phyloP scores from a whole-genome alignment of 2,888 invertebrate species.

The Synanthedon tipuliformis region DNA sequence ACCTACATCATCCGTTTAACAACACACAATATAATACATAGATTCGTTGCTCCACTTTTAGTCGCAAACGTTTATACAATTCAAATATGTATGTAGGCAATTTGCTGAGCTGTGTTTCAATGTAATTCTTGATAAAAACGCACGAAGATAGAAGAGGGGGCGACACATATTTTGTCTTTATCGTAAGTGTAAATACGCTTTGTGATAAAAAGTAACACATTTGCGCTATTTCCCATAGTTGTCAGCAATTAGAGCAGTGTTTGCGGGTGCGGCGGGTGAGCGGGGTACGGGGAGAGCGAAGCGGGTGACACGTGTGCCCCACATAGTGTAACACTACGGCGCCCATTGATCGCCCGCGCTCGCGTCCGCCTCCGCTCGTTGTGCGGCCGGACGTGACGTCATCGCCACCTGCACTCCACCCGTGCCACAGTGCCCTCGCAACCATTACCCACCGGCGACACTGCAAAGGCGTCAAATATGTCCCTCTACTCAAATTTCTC shows the following conservation, averaged over 20 bases:
- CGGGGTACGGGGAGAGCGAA: constrained; percentile 16
- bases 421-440: constrained; percentile 27
- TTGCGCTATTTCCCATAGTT: constrained; percentile 63
- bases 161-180: constrained; percentile 34
- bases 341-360: constrained; percentile 42
- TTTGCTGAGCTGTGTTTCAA: constrained; percentile 2
- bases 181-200: constrained; percentile 43
- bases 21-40: too few species aligned
- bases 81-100: constrained; percentile 5
- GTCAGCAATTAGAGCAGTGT: constrained; percentile 58
- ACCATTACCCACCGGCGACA: constrained; percentile 10
- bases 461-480: not conserved
- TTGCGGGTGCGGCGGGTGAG: constrained; percentile 25
- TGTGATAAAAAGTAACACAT: constrained; percentile 51
- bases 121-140: not conserved
- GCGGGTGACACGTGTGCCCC: constrained; percentile 61
- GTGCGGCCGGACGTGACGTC: constrained; percentile 41
- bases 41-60: too few species aligned
- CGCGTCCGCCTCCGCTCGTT: constrained; percentile 1
- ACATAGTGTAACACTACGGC: constrained; percentile 34
- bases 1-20: too few species aligned
- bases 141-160: not conserved
- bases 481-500: not conserved
- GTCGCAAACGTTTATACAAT: constrained; percentile 2
- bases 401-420: constrained; percentile 31